Percentiles rank a stretch among this genome's conserved stretches.
phyloP scores from a whole-genome alignment of 2,888 invertebrate genomes.

The Eupithecia centaureata region DNA sequence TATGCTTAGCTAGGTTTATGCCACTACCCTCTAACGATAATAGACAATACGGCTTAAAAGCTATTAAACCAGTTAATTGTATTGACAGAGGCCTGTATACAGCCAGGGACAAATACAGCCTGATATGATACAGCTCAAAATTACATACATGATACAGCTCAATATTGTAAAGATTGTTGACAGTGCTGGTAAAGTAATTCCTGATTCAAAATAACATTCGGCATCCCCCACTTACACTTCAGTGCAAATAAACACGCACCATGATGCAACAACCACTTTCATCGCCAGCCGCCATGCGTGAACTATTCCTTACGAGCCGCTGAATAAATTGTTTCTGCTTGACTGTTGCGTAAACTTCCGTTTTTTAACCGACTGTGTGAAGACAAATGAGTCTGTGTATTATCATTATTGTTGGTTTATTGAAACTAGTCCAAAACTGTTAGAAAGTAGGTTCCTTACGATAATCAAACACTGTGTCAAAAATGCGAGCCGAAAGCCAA shows the following conservation, averaged over 20 bases:
- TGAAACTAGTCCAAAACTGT: not conserved
- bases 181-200: conserved; percentile 5
- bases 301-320: conserved; percentile 57
- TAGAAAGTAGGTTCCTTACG: not conserved
- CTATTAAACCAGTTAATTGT: too few relatives aligned
- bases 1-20: not conserved
- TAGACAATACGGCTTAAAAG: not conserved
- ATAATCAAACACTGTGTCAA: not conserved
- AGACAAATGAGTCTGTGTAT: conserved; percentile 27
- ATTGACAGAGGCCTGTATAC: too few relatives aligned
- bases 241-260: conserved; percentile 51
- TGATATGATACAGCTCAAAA: not conserved
- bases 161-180: not conserved
- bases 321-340: conserved; percentile 65
- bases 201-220: conserved; percentile 7
- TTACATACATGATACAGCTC: too few relatives aligned
- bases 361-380: conserved; percentile 41
- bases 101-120: not conserved
- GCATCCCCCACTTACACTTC: conserved; percentile 25
- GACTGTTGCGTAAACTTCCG: conserved; percentile 67
- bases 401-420: conserved; percentile 9
- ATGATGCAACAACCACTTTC: conserved; percentile 73
- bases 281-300: conserved; percentile 65
- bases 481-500: not conserved
- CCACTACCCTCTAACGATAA: not conserved